A percentile compares a stretch with the other conserved stretches of the same genome.
These are phyloP conservation scores for Octopus sinensis DNA, from an alignment of 1,140 invertebrate species.

Conservation along the genomic window DNA sequence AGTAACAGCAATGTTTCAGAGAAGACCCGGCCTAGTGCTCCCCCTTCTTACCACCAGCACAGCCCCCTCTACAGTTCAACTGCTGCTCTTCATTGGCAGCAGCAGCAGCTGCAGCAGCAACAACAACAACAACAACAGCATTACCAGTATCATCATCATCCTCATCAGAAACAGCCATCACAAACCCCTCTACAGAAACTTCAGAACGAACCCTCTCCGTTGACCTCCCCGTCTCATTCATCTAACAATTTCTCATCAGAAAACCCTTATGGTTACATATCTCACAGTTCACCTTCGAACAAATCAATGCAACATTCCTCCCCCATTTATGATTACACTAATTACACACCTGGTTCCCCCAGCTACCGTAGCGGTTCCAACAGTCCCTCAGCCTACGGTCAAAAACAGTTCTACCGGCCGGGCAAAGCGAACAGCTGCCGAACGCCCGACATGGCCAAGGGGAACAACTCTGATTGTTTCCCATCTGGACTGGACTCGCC, in stretches of 20 bases:
- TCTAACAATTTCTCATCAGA: no score
- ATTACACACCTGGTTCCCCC: neutral
- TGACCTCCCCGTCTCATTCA: no score
- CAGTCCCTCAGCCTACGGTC: neutral
- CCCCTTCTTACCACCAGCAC: conserved; percentile 37
- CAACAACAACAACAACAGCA: neutral
- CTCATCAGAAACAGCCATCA: conserved; percentile 22
- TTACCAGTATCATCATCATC: conserved; percentile 21
- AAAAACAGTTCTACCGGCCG: neutral
- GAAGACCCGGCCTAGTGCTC: conserved; percentile 19
- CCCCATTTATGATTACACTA: neutral
- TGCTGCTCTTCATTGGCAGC: conserved; percentile 15
- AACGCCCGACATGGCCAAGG: neutral
- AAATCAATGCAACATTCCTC: neutral
- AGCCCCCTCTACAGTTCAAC: conserved; percentile 38
- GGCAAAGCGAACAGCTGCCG: neutral
- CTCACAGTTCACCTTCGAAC: no score
- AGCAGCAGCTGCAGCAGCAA: conserved; percentile 13
- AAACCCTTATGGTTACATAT: no score
- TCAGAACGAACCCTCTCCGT: neutral
- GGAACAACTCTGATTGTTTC: conserved; percentile 3
- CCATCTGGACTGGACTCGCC: neutral
- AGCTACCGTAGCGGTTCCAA: neutral
- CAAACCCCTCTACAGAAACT: neutral
- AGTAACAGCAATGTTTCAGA: neutral